A percentile compares a stretch with the other conserved stretches of the same genome.
These are phyloP conservation scores for Ectobius pallidus DNA, from an alignment of 2,888 invertebrate genomes.

Conservation along the genomic window DNA sequence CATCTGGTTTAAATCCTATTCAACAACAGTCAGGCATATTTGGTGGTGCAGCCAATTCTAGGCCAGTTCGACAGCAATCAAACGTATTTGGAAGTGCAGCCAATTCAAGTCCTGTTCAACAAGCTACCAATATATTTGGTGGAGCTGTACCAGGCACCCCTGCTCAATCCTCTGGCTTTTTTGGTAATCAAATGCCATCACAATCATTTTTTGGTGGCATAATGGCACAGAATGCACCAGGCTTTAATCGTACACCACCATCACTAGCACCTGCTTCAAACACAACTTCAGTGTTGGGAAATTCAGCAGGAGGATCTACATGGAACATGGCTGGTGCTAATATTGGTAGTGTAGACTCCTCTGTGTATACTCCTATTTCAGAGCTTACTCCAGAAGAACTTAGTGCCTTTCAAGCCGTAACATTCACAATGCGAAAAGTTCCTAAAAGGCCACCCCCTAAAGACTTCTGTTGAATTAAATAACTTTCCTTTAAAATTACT, in stretches of 20 bases:
- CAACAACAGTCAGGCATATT: constrained; percentile 21
- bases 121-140: too few species aligned
- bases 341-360: not conserved
- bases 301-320: not conserved
- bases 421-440: constrained; percentile 68
- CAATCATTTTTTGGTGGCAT: not conserved
- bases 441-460: constrained; percentile 70
- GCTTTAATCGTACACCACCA: not conserved
- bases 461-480: constrained; percentile 55
- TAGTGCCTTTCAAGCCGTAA: constrained; percentile 65
- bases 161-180: too few species aligned
- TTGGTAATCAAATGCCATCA: too few species aligned
- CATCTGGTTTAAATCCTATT: too few species aligned
- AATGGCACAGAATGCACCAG: not conserved
- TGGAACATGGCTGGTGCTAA: not conserved
- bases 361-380: not conserved
- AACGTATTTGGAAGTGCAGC: not conserved
- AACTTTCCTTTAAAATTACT: too few species aligned
- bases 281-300: not conserved
- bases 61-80: too few species aligned
- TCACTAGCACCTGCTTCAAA: not conserved
- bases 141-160: too few species aligned
- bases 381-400: constrained; percentile 66
- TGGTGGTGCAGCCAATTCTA: too few species aligned
- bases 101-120: not conserved